These are phyloP conservation scores for Echinops telfairi DNA, from an alignment of 2,113 vertebrate species.

Conservation along the genomic window DNA sequence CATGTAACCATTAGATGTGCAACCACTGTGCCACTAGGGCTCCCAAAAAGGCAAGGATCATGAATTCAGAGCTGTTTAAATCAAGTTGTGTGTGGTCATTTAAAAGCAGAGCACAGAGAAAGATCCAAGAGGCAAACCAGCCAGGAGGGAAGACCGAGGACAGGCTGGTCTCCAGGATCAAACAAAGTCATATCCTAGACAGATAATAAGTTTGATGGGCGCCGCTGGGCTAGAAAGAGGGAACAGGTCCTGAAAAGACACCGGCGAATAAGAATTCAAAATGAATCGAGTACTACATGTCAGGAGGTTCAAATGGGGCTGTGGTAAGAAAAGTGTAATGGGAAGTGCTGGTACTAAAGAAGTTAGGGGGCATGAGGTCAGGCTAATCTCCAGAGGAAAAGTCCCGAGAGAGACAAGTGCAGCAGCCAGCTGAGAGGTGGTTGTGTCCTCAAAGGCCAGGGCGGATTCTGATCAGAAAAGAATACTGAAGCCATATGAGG, in stretches of 20 bases:
- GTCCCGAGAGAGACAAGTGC: not conserved
- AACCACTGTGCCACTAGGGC: too few species aligned
- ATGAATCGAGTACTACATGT: not conserved
- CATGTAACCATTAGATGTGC: too few species aligned
- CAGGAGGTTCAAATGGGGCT: constrained; percentile 3
- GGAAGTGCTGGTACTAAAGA: constrained; percentile 35
- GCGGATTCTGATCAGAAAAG: constrained; percentile 18
- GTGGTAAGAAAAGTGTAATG: constrained; percentile 1
- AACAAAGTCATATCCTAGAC: constrained; percentile 50
- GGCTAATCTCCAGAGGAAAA: not conserved
- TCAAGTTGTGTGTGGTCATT: not conserved
- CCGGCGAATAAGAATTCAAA: constrained; percentile 24
- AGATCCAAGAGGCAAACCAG: not conserved
- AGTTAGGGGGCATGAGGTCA: not conserved
- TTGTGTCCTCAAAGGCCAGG: not conserved
- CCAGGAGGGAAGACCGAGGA: not conserved
- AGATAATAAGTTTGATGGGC: constrained; percentile 20
- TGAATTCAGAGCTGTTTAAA: too few species aligned
- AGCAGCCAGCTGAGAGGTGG: constrained; percentile 22
- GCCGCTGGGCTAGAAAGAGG: not conserved
- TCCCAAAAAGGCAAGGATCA: too few species aligned
- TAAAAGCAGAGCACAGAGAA: not conserved
- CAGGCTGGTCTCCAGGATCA: not conserved
- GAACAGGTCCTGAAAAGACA: constrained; percentile 7
- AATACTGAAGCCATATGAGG: constrained; percentile 1